These are phyloP conservation scores for Eubucco bourcierii DNA, from an alignment of 2,113 vertebrate genomes.

Conservation along the genomic window DNA sequence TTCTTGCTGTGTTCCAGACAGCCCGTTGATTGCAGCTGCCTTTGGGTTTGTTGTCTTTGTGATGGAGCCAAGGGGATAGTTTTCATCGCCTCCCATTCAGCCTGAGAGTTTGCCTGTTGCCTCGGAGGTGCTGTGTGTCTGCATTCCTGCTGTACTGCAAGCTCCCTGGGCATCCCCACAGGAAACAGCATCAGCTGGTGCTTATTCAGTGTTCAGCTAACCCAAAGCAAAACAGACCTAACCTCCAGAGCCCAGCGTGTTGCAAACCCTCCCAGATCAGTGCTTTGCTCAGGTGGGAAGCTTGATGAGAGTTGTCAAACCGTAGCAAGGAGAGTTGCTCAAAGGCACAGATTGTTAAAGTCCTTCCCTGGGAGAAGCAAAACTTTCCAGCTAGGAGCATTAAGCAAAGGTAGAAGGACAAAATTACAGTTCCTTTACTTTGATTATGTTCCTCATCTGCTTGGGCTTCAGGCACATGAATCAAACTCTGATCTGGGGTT, in stretches of 20 bases:
- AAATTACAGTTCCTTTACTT: background rate
- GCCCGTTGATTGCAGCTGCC: background rate
- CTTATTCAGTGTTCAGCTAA: background rate
- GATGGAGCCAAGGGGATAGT: background rate
- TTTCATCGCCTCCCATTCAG: background rate
- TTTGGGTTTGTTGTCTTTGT: background rate
- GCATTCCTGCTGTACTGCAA: background rate
- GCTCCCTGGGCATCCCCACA: background rate
- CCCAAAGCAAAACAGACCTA: background rate
- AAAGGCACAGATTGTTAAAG: background rate
- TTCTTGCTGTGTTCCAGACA: background rate
- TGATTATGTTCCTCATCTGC: background rate
- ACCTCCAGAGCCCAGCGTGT: background rate
- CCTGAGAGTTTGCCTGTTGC: background rate
- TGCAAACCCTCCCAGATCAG: background rate
- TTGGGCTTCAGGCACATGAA: fast-evolving
- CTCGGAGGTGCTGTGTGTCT: background rate
- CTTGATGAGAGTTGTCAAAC: background rate
- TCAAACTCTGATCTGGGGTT: background rate
- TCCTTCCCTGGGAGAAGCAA: background rate
- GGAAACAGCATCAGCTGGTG: background rate
- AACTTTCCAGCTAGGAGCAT: background rate
- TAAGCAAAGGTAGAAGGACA: background rate
- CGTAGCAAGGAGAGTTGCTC: background rate
- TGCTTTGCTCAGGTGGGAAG: background rate